Evolutionary conservation across 2,888 invertebrate genomes (phyloP), one percentile per base, ranked within the genome.

Genomic region (Protophormia terraenovae): DNA sequence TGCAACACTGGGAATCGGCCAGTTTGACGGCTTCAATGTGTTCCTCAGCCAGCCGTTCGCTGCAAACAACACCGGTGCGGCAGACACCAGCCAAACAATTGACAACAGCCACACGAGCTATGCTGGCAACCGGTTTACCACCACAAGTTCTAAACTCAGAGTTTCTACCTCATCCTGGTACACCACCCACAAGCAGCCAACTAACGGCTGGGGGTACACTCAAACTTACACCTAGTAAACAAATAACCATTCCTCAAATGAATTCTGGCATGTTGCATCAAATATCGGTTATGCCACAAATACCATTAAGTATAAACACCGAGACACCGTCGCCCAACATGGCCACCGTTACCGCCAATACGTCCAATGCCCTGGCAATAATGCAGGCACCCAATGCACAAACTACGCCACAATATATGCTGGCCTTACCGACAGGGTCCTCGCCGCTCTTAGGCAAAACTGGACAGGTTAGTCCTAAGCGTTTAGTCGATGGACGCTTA

Each of bases 1-100:
- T 97, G 84, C 95, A 95, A 86, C 95, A 96, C 90, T 97, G 97
- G 97, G 95, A 96, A 88, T 94, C 96, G 41, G 95, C 96, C 3
- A 96, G 96, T 83, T 92, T 94, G 80, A 93, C 93, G 76, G 92
- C 93, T 80, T 93, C 93, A 75, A 90, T 93, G 85, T 94, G 94
- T 86, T 93, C 93, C 88, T 93, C 94, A 62, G 93, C 94, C 69
- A 94, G 94, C 86, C 93, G 94, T 60, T 94, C 94, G 38, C 90
- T 94, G 80, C 94, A 94, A 87, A 92, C 93, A 81, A 94, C 94
- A 86, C 94, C 94, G 47, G 93, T 93, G 84, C 90, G 93, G 41
- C 92, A 93, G 87, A 91, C 91, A 83, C 91, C 92, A 82, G 87
- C 90, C 41, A 90, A 91, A 88, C 89, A 89, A 81, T 32, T 88